Evolutionary conservation across 2,113 vertebrate genomes (phyloP).

Genomic region (Rhinopomastus cyanomelas): DNA sequence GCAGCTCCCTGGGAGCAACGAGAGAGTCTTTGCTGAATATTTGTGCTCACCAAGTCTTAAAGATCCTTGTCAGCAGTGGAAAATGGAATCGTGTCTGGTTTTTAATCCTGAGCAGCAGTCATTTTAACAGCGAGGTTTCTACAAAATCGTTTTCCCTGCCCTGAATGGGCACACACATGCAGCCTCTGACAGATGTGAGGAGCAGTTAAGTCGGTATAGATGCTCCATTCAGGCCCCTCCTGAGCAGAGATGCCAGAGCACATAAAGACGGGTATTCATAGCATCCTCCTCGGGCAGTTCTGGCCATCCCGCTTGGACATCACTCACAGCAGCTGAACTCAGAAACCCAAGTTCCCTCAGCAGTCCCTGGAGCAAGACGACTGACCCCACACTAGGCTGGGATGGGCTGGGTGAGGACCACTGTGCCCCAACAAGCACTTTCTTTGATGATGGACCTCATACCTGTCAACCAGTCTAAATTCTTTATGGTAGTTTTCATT

Average conservation of each 20-base stretch:
- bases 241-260: constrained; percentile 21
- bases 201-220: constrained; percentile 57
- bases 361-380: not conserved
- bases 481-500: not conserved
- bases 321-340: constrained; percentile 6
- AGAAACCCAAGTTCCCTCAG: not conserved
- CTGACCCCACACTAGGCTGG: accelerated
- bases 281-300: not conserved
- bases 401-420: not conserved
- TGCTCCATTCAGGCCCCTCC: constrained; percentile 41
- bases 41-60: not conserved
- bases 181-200: constrained; percentile 16
- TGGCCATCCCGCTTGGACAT: constrained; percentile 1
- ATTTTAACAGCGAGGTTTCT: constrained; percentile 1
- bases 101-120: constrained; percentile 32
- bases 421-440: not conserved
- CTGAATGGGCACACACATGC: constrained; percentile 43
- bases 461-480: not conserved
- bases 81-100: constrained; percentile 29
- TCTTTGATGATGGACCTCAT: not conserved
- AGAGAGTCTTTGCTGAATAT: constrained; percentile 27
- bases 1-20: constrained; percentile 26
- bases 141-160: constrained; percentile 50
- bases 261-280: constrained; percentile 59
- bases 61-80: constrained; percentile 39